Evolutionary conservation across 2,888 invertebrate genomes (phyloP), one percentile per base, ranked within the genome.

Genomic region (Tetragnatha montana): DNA sequence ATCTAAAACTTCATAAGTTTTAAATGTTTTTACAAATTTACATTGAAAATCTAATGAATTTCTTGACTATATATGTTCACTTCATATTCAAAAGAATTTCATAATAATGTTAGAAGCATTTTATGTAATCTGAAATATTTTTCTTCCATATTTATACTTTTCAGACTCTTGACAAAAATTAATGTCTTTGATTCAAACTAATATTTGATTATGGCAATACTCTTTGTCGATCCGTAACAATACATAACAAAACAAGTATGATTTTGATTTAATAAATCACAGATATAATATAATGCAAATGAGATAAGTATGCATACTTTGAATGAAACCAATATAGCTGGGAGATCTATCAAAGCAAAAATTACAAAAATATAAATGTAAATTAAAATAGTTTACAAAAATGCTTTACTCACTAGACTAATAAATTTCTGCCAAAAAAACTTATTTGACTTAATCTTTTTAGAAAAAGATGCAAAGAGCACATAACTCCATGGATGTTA

Each of bases 11-110:
- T 80, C 79, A 82, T 35, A 81, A 47, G 71, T 73, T 35, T 19
- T 7, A 19, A 8, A 80, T 74, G 14, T 6, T 79, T 80, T 79
- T 78, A 71, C 51, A 79, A 80, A 80, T 74, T 69, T 68, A 86
- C 86, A 86, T 71, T 50, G 35, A 86, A 74, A 74, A 75, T 17
- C 80, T 80, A 80, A 51, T 86, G 60, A 80, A 86, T 60, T 60
- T 12, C 60, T 60, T 60, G 60, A 60, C 60, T 80, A 74, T 51
- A 73, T 74, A 74, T 80, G 80, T 71, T 17, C 35, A 35, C 4
- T 35, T 35, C 49, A 71, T 70, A 49, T 21, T 69, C 70, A 71
- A 50, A 70, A 17, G 35, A 17, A 81, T 70, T 69, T 14, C 35
- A 22, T 49, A 19, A 8, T 47, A 0, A 74, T 17, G 74, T 74